phyloP scores from a whole-genome alignment of 2,888 invertebrate species.

The Choreutis nemorana region DNA sequence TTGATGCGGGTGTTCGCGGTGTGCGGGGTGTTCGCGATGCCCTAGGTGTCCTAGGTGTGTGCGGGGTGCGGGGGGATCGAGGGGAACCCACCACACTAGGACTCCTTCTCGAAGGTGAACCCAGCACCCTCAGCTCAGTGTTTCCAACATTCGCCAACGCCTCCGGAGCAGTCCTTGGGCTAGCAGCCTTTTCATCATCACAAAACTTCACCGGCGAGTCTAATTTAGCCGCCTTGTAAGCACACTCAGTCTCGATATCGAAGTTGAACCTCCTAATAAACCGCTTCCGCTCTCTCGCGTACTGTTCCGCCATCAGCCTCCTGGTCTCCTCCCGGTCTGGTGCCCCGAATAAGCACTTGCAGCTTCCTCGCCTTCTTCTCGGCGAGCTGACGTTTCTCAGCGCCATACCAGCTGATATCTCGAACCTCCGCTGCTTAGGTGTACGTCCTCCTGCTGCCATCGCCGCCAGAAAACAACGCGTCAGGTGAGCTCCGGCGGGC shows the following conservation, averaged over 20 bases:
- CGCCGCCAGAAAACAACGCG: constrained; percentile 22
- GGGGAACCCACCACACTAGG: constrained; percentile 24
- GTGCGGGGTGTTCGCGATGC: constrained; percentile 47
- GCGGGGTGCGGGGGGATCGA: constrained; percentile 34
- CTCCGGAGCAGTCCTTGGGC: constrained; percentile 43
- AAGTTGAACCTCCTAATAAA: constrained; percentile 69
- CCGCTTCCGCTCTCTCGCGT: constrained; percentile 62
- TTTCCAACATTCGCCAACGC: constrained; percentile 49
- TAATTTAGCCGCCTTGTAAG: constrained; percentile 39
- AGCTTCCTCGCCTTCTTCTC: constrained; percentile 49
- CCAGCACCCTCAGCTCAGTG: constrained; percentile 44
- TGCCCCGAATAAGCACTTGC: constrained; percentile 69
- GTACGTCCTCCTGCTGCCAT: constrained; percentile 60
- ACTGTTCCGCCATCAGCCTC: constrained; percentile 66
- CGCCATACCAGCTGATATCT: constrained; percentile 42
- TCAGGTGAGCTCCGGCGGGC: constrained; percentile 59
- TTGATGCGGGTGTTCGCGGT: constrained; percentile 52
- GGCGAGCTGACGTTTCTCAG: constrained; percentile 39
- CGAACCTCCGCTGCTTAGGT: constrained; percentile 53
- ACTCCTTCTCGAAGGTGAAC: constrained; percentile 46
- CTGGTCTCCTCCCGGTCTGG: constrained; percentile 67
- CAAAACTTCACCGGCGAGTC: constrained; percentile 55
- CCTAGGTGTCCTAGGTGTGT: constrained; percentile 33
- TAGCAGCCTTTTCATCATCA: constrained; percentile 41
- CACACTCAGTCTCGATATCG: constrained; percentile 57